Conservation (phyloP, 2,888 invertebrate genomes). For the Euphydryas editha region DNA sequence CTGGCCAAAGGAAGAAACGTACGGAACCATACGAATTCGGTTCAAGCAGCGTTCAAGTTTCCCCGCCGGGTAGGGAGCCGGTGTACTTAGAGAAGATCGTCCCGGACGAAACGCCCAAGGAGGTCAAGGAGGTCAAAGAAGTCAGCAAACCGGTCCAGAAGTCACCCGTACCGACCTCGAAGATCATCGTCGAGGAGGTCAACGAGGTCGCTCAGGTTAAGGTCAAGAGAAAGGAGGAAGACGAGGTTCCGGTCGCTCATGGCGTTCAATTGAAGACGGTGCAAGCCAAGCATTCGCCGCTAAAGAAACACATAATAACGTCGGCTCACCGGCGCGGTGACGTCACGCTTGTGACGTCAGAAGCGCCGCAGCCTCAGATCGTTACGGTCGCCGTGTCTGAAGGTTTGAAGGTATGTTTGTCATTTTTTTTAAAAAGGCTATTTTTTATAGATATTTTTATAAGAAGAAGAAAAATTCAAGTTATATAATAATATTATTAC, state of each 20-base stretch:
- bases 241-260: slow-evolving; percentile 57
- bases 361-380: slow-evolving; percentile 57
- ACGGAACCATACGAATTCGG: slow-evolving; percentile 62
- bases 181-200: slow-evolving; percentile 63
- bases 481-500: no score
- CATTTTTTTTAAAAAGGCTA: no score
- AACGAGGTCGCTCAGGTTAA: slow-evolving; percentile 57
- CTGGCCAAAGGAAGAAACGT: slow-evolving; percentile 63
- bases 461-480: no score
- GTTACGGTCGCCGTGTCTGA: slow-evolving; percentile 72
- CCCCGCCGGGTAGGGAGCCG: slow-evolving; percentile 54
- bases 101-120: slow-evolving; percentile 42
- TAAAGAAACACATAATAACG: slow-evolving; percentile 74
- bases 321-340: slow-evolving; percentile 55
- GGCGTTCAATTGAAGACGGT: slow-evolving; percentile 68
- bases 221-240: slow-evolving; percentile 48
- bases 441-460: neutral
- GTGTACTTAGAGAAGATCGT: slow-evolving; percentile 52
- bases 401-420: slow-evolving; percentile 60
- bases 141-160: slow-evolving; percentile 26
- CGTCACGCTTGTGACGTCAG: slow-evolving; percentile 47
- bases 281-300: slow-evolving; percentile 66
- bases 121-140: slow-evolving; percentile 27
- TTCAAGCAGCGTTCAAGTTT: slow-evolving; percentile 59
- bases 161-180: slow-evolving; percentile 44